Evolutionary conservation across 1,140 invertebrate genomes (phyloP).

Genomic region (Ceratina australensis): DNA sequence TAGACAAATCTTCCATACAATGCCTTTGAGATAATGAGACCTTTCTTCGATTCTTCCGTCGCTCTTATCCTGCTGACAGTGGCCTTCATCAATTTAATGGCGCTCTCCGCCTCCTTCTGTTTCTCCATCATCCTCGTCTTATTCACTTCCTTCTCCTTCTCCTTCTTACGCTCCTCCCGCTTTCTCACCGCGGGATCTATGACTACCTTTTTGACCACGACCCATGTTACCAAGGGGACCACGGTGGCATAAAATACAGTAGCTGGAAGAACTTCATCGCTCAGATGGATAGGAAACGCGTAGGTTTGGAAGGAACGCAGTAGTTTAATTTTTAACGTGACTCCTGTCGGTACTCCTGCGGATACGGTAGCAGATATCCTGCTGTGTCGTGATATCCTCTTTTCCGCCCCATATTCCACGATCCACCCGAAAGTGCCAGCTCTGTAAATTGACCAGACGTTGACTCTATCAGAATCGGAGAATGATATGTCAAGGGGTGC

Average conservation of each 20-base stretch:
- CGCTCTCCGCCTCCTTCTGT: slow-evolving; percentile 90
- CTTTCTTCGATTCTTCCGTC: slow-evolving; percentile 89
- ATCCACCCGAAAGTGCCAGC: slow-evolving; percentile 92
- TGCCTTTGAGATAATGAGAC: slow-evolving; percentile 92
- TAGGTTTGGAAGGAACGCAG: slow-evolving; percentile 93
- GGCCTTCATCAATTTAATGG: slow-evolving; percentile 92
- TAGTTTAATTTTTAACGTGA: slow-evolving; percentile 92
- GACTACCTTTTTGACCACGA: slow-evolving; percentile 90
- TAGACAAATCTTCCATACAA: slow-evolving; percentile 87
- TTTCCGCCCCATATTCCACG: slow-evolving; percentile 94
- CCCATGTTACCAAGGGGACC: slow-evolving; percentile 89
- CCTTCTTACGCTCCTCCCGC: slow-evolving; percentile 87
- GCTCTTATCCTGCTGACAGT: slow-evolving; percentile 87
- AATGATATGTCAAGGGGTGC: slow-evolving; percentile 18
- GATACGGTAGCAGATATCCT: slow-evolving; percentile 91
- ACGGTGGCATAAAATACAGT: slow-evolving; percentile 96
- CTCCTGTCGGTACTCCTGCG: slow-evolving; percentile 91
- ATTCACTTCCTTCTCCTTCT: slow-evolving; percentile 87
- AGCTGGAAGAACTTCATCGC: slow-evolving; percentile 92
- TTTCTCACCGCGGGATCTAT: slow-evolving; percentile 92
- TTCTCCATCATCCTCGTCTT: slow-evolving; percentile 87
- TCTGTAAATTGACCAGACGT: slow-evolving; percentile 77
- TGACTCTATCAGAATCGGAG: neutral
- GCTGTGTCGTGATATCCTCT: slow-evolving; percentile 94
- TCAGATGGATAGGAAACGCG: slow-evolving; percentile 93